Conservation (phyloP, 2,888 invertebrate genomes). For the Platycheirus albimanus region DNA sequence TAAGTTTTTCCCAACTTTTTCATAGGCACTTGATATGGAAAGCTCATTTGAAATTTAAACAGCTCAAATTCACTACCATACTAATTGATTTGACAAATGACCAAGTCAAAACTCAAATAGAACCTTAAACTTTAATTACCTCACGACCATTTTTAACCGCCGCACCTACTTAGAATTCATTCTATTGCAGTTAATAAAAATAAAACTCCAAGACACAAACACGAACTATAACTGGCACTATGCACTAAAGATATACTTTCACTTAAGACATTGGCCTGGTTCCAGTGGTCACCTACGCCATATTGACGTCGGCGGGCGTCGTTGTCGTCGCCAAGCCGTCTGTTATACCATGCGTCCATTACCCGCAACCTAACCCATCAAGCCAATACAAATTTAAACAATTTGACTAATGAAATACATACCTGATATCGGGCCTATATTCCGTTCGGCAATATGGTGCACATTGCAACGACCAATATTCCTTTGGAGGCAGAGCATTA, state of each 20-base stretch:
- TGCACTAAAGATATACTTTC: constrained; percentile 37
- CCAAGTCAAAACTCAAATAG: too few relatives aligned
- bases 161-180: not conserved
- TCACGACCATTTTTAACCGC: not conserved
- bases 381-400: too few relatives aligned
- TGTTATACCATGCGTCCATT: too few relatives aligned
- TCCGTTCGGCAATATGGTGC: constrained; percentile 77
- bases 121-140: not conserved
- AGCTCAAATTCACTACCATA: too few relatives aligned
- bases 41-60: too few relatives aligned
- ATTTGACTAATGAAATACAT: not conserved
- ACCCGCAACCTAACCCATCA: too few relatives aligned
- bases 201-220: not conserved
- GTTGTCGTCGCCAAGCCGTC: not conserved
- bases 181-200: constrained; percentile 9
- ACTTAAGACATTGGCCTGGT: constrained; percentile 27
- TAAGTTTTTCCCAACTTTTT: too few relatives aligned
- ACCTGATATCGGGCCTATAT: constrained; percentile 73
- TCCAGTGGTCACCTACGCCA: constrained; percentile 5
- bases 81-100: too few relatives aligned
- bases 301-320: too few relatives aligned
- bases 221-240: too few relatives aligned
- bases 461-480: constrained; percentile 78
- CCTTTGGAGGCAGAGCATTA: constrained; percentile 76
- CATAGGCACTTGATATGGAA: too few relatives aligned